Percentiles rank a stretch among this genome's conserved stretches.
Evolutionary conservation across 2,888 invertebrate genomes (phyloP).

Genomic region (Rhagium mordax): DNA sequence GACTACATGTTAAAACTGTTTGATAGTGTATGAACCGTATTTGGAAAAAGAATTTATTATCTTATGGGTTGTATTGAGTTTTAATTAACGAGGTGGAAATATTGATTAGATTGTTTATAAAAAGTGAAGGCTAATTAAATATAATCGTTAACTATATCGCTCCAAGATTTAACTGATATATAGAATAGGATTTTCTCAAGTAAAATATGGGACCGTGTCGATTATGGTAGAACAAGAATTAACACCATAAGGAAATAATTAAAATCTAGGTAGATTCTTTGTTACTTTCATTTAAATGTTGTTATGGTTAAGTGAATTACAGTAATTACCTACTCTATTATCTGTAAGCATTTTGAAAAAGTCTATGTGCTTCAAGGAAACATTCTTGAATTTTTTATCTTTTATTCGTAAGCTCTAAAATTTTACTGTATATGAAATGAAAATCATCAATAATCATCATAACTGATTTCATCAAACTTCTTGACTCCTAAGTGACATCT

Average conservation of each 20-base stretch:
- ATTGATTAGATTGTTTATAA: conserved; percentile 33
- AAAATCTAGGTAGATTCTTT: not conserved
- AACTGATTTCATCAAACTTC: too few species aligned
- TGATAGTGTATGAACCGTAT: conserved; percentile 19
- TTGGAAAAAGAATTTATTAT: conserved; percentile 21
- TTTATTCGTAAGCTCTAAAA: too few species aligned
- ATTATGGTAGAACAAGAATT: not conserved
- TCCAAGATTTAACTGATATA: conserved; percentile 5
- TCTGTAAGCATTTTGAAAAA: too few species aligned
- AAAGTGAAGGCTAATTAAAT: conserved; percentile 33
- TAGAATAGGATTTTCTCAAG: not conserved
- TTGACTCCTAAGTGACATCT: too few species aligned
- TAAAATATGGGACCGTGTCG: not conserved
- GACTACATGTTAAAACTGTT: not conserved
- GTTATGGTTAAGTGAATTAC: not conserved
- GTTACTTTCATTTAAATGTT: not conserved
- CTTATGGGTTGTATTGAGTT: conserved; percentile 11
- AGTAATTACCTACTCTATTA: too few species aligned
- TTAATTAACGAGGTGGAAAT: conserved; percentile 29
- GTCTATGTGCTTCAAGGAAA: too few species aligned
- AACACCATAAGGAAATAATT: not conserved
- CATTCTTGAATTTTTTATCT: too few species aligned
- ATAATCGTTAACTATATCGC: conserved; percentile 19
- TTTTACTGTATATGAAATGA: too few species aligned
- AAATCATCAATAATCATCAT: too few species aligned